Conservation (phyloP, 53 echinoderm and acorn worm species). For the Holothuria scabra region DNA sequence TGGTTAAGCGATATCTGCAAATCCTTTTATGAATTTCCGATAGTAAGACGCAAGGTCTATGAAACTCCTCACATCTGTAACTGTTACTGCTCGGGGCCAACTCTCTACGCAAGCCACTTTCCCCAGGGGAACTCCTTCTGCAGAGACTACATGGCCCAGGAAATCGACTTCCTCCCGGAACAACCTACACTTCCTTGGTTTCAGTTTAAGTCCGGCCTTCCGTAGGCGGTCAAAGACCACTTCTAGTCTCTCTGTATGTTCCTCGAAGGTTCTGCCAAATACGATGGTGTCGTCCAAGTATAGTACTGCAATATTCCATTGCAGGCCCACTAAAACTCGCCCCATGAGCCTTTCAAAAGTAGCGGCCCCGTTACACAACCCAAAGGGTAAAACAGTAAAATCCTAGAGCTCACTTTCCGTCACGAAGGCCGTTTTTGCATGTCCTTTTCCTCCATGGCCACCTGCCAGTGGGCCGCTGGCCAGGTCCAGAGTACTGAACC, state of each 20-base stretch:
- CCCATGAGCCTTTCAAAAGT: constrained; percentile 55
- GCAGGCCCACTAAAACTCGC: constrained; percentile 43
- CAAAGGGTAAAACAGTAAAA: constrained; percentile 49
- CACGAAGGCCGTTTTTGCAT: constrained; percentile 46
- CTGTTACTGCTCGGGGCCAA: constrained; percentile 51
- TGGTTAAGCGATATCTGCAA: constrained; percentile 50
- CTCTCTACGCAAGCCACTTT: constrained; percentile 16
- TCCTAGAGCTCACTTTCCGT: constrained; percentile 35
- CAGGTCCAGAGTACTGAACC: constrained; percentile 56
- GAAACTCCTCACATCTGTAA: constrained; percentile 59
- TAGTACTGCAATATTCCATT: constrained; percentile 52
- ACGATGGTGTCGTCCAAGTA: constrained; percentile 63
- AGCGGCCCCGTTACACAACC: constrained; percentile 43
- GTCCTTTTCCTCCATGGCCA: constrained; percentile 30
- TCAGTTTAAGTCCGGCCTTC: too few relatives aligned
- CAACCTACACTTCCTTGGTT: too few relatives aligned
- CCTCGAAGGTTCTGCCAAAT: constrained; percentile 49
- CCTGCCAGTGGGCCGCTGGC: constrained; percentile 59
- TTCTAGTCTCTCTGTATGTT: constrained; percentile 13
- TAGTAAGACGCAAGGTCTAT: constrained; percentile 56
- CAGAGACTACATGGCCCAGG: constrained; percentile 49
- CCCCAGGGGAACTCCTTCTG: constrained; percentile 6
- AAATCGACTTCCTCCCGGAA: too few relatives aligned
- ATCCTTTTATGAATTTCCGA: constrained; percentile 54
- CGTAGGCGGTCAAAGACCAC: background rate